These are phyloP conservation scores for Falco concolor DNA, from an alignment of 2,797 vertebrate genomes.

Conservation along the genomic window DNA sequence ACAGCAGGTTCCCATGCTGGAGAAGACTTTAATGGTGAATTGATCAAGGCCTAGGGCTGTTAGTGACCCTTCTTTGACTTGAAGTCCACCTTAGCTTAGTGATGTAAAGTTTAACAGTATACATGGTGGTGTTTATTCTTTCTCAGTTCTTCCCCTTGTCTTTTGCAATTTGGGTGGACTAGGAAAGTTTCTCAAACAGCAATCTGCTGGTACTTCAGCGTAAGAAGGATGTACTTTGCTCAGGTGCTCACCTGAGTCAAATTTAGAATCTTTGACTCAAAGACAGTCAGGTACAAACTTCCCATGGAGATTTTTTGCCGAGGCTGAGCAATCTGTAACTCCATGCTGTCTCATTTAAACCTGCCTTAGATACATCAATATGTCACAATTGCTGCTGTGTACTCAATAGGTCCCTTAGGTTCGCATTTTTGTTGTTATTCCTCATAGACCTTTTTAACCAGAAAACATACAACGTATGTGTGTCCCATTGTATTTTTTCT, in stretches of 20 bases:
- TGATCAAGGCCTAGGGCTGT: background rate
- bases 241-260: background rate
- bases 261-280: background rate
- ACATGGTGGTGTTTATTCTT: background rate
- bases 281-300: background rate
- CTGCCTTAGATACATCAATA: background rate
- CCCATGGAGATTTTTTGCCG: background rate
- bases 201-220: background rate
- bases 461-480: rapidly evolving
- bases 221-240: background rate
- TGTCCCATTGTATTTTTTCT: background rate
- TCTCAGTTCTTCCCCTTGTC: background rate
- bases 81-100: background rate
- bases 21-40: background rate
- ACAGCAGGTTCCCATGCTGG: background rate
- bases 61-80: background rate
- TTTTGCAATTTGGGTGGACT: background rate
- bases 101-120: background rate
- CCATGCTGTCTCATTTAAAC: background rate
- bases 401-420: background rate
- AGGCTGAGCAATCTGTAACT: background rate
- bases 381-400: background rate
- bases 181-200: background rate
- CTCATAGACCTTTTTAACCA: background rate
- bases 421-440: background rate